Conservation (phyloP, 2,888 invertebrate species). For the Torymus texanus region DNA sequence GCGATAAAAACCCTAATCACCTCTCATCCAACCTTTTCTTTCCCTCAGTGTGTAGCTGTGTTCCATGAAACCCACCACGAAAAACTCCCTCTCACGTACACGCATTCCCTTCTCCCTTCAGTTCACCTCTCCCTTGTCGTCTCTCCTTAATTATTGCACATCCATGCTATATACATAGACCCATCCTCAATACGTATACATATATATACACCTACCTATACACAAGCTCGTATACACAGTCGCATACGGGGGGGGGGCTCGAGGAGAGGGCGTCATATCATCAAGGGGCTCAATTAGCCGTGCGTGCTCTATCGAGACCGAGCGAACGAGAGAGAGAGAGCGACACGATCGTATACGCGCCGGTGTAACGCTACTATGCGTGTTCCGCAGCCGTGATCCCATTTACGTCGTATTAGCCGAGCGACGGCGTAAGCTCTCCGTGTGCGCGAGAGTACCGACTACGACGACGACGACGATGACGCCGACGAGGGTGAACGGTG, state of each 20-base stretch:
- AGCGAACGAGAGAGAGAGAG: neutral
- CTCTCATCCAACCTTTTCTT: too few relatives aligned
- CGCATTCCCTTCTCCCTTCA: neutral
- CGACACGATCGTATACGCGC: slow-evolving; percentile 52
- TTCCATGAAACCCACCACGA: too few relatives aligned
- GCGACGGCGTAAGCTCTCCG: slow-evolving; percentile 14
- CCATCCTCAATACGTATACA: too few relatives aligned
- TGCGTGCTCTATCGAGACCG: slow-evolving; percentile 51
- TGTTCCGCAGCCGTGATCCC: slow-evolving; percentile 71
- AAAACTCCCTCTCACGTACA: neutral
- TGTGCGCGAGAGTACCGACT: neutral
- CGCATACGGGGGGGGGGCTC: neutral
- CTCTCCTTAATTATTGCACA: slow-evolving; percentile 19
- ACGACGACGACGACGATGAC: too few relatives aligned
- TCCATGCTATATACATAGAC: too few relatives aligned
- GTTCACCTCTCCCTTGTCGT: neutral
- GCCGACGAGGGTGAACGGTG: too few relatives aligned
- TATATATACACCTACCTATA: too few relatives aligned
- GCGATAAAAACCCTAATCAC: too few relatives aligned
- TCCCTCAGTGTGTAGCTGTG: too few relatives aligned
- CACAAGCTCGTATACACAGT: too few relatives aligned
- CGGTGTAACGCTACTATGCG: slow-evolving; percentile 67
- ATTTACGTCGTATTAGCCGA: slow-evolving; percentile 70
- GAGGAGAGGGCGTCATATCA: neutral
- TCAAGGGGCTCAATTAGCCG: slow-evolving; percentile 49